Base-by-base conservation (phyloP, 1,140 invertebrate species). In the Plutomurus gul region DNA sequence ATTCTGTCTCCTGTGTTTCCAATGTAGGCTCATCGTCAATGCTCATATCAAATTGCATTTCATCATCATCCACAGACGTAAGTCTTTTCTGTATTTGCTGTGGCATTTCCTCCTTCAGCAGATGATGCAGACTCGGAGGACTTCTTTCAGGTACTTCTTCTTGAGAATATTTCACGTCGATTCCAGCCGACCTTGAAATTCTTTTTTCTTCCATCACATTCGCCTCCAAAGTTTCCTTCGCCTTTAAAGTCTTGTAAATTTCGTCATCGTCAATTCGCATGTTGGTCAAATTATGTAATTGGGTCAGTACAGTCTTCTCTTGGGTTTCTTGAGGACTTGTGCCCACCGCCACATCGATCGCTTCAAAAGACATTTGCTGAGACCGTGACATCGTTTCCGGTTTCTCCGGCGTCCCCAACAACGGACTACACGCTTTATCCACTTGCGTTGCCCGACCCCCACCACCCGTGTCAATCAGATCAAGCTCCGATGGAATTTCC, bases 1-100 rank as follows among this genome's bases (percentile, higher is more conserved):
- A 8, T 49, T 18, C 3, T 72, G 65, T 43, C 18, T 27, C 22
- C 75, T 73, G 6, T 16, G 6, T 6, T 20, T 16, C 20, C 3
- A 16, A 2, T 4, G 6, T 11, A 16, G 49, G 70, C 37, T 82
- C 81, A n/a, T 82, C 81, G 30, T 82, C 81, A 43, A 82, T 82
- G 46, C 81, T 82, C 36, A 82, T 56, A 70, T 82, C 81, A 73
- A 82, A 82, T 39, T 80, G 78, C 81, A 82, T 82, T 40, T 82
- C 81, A n/a, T 82, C 78, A 20, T 79, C 76, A 22, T 79, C 78
- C 1, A 60, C 47, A 8, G 81, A 79, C 1, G 37, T 47, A 3
- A 47, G 72, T 65, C 56, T 1, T 65, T 27, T 25, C 4, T 65
- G 56, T 7, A 30, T 25, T 3, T 33, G 16, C 1, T n/a, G 4